Base-by-base conservation (phyloP, 2,113 vertebrate species). In the Sinocyclocheilus maitianheensis region DNA sequence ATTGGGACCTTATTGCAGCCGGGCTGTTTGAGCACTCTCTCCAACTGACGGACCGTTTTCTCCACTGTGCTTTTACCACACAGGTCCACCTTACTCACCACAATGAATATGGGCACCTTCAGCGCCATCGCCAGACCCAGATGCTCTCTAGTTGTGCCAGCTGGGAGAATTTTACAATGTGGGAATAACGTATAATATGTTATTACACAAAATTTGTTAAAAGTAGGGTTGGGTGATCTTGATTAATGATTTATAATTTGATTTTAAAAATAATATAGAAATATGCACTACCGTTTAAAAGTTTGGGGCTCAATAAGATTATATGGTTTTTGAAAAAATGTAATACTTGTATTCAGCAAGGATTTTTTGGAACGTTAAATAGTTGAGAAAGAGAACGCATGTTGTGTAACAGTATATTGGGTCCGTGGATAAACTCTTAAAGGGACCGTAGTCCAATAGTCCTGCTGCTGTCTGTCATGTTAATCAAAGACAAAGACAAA, bases 71-170 rank as follows among this genome's bases (percentile, higher is more conserved):
- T 94, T 77, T 95, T 95, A 18, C 95, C 95, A 87, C 97, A 98
- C 89, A 99, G 92, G 92, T 99, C 97, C 87, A 97, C 96, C 93
- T 99, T 99, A 93, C 97, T 99, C 93, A 99, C 94, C 90, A 97
- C 97, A 65, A 99, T 95, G 92, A 99, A 99, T 94, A 99, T 97
- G 77, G 98, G 98, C 81, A 99, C 97, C 91, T 99, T 98, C 87
- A 99, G 96, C 16, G 97, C 98, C 95, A 99, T 96, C 48, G 97
- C 97, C 90, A 99, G 94, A 79, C 97, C 98, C 90, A 99, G 93
- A 92, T 99, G 98, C 89, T 99, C 98, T 86, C 97, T 91, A 0
- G 97, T 98, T 26, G 98, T 99, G 20, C 98, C 98, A 0, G 96
- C 98, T 99, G 92, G 78, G 90, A 3, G 26, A 58, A 26, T 58